These are phyloP conservation scores for Benitochromis conjunctus DNA, from an alignment of 2,113 vertebrate species.

Conservation along the genomic window DNA sequence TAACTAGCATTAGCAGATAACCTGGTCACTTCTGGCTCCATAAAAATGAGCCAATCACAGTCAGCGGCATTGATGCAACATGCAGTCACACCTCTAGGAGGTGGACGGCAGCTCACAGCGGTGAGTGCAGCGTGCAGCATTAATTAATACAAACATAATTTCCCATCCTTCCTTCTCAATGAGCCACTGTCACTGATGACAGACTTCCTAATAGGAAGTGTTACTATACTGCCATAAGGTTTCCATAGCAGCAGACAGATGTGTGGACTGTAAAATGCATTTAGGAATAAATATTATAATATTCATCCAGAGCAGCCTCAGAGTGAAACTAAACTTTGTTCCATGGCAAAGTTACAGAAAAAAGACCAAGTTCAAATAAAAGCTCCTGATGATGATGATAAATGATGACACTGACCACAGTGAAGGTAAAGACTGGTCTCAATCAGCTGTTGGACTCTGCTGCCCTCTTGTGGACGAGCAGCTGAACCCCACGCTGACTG, in stretches of 20 bases:
- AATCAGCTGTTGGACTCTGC: not conserved
- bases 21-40: not conserved
- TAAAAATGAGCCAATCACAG: not conserved
- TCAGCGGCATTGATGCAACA: accelerated
- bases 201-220: not conserved
- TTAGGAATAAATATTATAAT: not conserved
- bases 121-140: not conserved
- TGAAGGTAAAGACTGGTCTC: not conserved
- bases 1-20: accelerated
- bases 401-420: accelerated
- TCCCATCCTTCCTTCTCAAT: not conserved
- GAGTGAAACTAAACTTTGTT: accelerated
- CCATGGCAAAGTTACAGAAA: accelerated
- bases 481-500: accelerated
- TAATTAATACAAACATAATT: not conserved
- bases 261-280: not conserved
- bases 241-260: not conserved
- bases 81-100: not conserved
- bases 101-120: accelerated
- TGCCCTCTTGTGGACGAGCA: not conserved
- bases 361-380: not conserved
- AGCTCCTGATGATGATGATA: not conserved
- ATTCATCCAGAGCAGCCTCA: not conserved
- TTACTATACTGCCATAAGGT: accelerated
- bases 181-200: not conserved